A percentile compares a stretch with the other conserved stretches of the same genome.
phyloP scores from a whole-genome alignment of 2,888 invertebrate species.

The Pristionchus maxplancki region DNA sequence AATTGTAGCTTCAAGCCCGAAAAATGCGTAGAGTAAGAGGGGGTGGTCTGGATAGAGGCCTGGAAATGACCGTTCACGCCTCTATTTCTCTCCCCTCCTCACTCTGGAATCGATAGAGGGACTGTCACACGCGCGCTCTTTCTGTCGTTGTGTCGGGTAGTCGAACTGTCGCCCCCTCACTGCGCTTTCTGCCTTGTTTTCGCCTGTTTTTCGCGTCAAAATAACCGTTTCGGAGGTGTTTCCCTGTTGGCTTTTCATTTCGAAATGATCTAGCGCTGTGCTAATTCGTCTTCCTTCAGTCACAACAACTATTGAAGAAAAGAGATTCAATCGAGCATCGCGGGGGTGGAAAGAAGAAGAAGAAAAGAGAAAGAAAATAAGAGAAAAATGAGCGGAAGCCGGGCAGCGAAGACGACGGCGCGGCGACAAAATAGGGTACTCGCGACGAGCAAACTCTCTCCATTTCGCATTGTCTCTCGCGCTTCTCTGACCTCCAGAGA shows the following conservation, averaged over 20 bases:
- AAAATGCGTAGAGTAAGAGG: too few relatives aligned
- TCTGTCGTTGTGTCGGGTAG: background rate
- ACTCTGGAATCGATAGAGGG: background rate
- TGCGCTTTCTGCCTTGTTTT: too few relatives aligned
- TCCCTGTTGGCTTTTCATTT: too few relatives aligned
- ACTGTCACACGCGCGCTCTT: background rate
- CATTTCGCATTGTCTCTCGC: background rate
- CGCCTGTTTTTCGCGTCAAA: too few relatives aligned
- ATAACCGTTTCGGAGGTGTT: too few relatives aligned
- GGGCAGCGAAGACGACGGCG: background rate
- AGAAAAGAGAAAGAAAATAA: slow-evolving; percentile 5
- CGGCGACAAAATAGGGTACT: background rate
- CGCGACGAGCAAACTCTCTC: background rate
- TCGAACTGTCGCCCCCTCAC: background rate
- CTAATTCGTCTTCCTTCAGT: background rate
- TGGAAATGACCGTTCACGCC: background rate
- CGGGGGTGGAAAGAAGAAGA: background rate
- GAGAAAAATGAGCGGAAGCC: background rate
- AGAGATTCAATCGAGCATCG: background rate
- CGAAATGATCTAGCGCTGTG: too few relatives aligned
- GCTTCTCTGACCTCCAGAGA: background rate
- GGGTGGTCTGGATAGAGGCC: too few relatives aligned
- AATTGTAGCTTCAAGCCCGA: background rate
- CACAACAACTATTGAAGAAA: background rate
- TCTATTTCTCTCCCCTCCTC: background rate